Evolutionary conservation across 2,113 vertebrate species (phyloP).

Genomic region (Ariopsis seemanni): DNA sequence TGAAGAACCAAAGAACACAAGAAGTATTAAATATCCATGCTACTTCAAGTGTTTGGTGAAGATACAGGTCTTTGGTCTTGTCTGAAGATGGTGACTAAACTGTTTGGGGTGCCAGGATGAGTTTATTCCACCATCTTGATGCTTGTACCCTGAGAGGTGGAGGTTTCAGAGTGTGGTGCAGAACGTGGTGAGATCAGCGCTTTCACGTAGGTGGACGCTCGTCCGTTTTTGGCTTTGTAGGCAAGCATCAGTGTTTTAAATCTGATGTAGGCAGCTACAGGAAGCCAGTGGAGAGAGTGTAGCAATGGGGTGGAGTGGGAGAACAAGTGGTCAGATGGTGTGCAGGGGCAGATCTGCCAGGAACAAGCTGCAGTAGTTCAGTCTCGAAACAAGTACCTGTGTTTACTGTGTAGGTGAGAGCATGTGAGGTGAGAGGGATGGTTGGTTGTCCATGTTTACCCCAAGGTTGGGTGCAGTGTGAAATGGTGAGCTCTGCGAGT

Average conservation of each 20-base stretch:
- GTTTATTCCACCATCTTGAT: background rate
- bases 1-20: background rate
- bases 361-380: background rate
- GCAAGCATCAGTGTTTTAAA: background rate
- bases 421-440: background rate
- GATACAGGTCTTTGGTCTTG: background rate
- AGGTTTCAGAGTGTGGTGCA: background rate
- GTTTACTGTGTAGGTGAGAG: too few species aligned
- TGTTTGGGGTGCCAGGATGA: background rate
- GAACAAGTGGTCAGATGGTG: background rate
- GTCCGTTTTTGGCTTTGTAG: background rate
- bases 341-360: background rate
- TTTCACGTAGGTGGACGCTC: background rate
- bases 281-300: background rate
- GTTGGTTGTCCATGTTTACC: background rate
- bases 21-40: background rate
- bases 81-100: background rate
- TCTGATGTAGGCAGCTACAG: background rate
- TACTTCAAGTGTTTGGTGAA: background rate
- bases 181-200: background rate
- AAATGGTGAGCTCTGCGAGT: background rate
- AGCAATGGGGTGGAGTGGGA: background rate
- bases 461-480: background rate
- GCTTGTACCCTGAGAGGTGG: background rate
- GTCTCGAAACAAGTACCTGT: background rate